Evolutionary conservation across 2,113 vertebrate species (phyloP).

Genomic region (Coracopsis vasa): DNA sequence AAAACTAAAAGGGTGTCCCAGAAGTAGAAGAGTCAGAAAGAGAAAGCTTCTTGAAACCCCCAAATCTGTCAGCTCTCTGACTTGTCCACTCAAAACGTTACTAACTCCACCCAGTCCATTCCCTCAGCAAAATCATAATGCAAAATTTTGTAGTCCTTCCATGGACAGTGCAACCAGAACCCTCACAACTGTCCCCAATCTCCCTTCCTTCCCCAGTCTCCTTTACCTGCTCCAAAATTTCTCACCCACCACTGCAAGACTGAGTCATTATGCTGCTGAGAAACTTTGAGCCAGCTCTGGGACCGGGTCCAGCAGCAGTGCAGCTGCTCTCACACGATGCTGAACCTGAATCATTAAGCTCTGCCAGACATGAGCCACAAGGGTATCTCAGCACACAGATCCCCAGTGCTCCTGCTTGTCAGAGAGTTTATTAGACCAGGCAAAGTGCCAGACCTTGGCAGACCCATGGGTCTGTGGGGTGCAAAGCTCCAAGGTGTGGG

Average conservation of each 20-base stretch:
- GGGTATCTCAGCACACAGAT: constrained; percentile 37
- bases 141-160: background rate
- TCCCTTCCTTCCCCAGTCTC: background rate
- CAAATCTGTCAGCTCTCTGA: background rate
- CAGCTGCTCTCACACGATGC: constrained; percentile 58
- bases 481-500: constrained; percentile 33
- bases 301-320: constrained; percentile 27
- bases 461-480: background rate
- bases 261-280: constrained; percentile 44
- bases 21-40: background rate
- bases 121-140: background rate
- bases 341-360: constrained; percentile 49
- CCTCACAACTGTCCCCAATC: background rate
- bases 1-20: background rate
- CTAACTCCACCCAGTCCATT: background rate
- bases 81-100: background rate
- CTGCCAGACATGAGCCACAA: constrained; percentile 44
- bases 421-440: constrained; percentile 53
- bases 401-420: background rate
- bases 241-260: constrained; percentile 44
- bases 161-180: fast-evolving
- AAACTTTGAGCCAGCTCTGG: constrained; percentile 52
- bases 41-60: background rate
- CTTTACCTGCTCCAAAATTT: constrained; percentile 48
- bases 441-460: constrained; percentile 48